Conservation (phyloP, 2,113 vertebrate species). For the Opisthocomus hoazin region DNA sequence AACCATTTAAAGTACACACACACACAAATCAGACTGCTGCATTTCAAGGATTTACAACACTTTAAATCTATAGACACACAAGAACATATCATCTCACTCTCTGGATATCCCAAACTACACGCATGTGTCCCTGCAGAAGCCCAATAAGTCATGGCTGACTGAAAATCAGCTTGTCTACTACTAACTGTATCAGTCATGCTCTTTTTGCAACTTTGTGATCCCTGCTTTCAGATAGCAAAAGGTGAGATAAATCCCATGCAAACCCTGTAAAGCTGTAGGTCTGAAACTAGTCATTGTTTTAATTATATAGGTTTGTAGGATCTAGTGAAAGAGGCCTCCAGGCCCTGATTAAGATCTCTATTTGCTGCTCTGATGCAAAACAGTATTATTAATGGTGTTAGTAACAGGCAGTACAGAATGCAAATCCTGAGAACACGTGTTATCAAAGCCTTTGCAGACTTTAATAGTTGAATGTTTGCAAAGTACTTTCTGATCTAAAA, state of each 20-base stretch:
- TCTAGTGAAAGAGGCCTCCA: not conserved
- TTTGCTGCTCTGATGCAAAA: not conserved
- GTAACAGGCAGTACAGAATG: constrained; percentile 2
- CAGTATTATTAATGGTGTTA: not conserved
- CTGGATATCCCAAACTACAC: not conserved
- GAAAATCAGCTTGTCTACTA: not conserved
- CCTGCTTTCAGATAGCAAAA: not conserved
- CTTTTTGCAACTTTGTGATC: not conserved
- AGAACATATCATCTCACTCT: not conserved
- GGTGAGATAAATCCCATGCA: not conserved
- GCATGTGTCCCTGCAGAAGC: not conserved
- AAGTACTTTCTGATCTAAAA: constrained; percentile 1
- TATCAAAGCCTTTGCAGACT: not conserved
- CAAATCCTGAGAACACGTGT: not conserved
- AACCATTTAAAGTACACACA: not conserved
- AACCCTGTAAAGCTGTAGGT: not conserved
- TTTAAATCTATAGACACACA: not conserved
- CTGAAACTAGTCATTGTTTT: not conserved
- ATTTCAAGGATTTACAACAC: not conserved
- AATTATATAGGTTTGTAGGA: not conserved
- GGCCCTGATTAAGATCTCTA: not conserved
- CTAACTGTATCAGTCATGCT: not conserved
- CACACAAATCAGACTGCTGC: not conserved
- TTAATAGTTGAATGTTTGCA: not conserved
- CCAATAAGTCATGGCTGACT: not conserved